Percentiles rank a stretch among this genome's conserved stretches.
phyloP scores from a whole-genome alignment of 2,113 vertebrate genomes.

The Cyanoliseus patagonus region DNA sequence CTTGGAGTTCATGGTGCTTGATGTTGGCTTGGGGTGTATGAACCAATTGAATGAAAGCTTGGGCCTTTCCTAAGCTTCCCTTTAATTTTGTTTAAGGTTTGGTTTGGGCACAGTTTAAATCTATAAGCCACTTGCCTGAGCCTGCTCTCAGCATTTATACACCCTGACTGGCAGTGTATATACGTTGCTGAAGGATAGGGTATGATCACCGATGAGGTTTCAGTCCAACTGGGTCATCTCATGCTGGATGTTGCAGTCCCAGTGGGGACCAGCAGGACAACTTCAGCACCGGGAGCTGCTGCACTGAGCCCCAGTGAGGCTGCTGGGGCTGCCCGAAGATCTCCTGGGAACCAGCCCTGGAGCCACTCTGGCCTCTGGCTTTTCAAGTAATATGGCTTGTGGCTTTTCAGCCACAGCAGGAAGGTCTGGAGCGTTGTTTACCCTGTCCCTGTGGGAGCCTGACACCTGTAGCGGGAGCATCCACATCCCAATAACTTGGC shows the following conservation, averaged over 20 bases:
- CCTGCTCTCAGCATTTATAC: neutral
- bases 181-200: neutral
- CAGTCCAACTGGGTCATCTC: conserved; percentile 9
- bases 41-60: neutral
- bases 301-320: neutral
- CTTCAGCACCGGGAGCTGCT: neutral
- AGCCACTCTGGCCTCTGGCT: neutral
- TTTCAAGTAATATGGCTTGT: neutral
- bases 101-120: neutral
- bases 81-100: conserved; percentile 30
- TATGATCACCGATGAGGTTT: neutral
- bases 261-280: neutral
- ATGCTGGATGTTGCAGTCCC: neutral
- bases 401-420: neutral
- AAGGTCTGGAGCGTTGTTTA: neutral
- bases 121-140: conserved; percentile 2
- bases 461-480: neutral
- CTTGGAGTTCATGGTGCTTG: neutral
- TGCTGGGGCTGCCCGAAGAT: neutral
- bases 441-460: neutral
- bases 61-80: neutral
- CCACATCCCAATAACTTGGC: neutral
- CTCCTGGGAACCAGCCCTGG: neutral
- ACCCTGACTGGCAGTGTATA: neutral
- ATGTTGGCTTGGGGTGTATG: neutral